Evolutionary conservation across 2,113 vertebrate genomes (phyloP).

Genomic region (Spea multiplicata): DNA sequence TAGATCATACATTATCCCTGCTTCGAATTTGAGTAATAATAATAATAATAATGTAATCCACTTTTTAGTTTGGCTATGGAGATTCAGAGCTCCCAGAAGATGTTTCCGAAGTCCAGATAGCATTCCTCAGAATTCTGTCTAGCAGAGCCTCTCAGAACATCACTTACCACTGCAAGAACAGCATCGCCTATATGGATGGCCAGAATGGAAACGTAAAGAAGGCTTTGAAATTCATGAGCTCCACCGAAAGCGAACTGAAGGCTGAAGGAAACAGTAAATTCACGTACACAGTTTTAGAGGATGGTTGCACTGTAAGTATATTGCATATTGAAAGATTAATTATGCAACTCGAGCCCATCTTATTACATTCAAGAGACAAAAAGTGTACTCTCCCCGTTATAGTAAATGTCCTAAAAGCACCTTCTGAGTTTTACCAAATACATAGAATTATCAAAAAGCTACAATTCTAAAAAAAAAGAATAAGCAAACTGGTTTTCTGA

Average conservation of each 20-base stretch:
- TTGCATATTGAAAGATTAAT: not conserved
- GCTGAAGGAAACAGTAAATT: conserved; percentile 77
- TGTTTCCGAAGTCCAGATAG: conserved; percentile 70
- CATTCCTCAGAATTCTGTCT: conserved; percentile 77
- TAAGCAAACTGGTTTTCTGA: too few species aligned
- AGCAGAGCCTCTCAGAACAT: conserved; percentile 77
- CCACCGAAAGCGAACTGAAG: conserved; percentile 72
- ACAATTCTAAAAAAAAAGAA: too few species aligned
- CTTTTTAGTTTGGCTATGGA: conserved; percentile 72
- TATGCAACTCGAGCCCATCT: too few species aligned
- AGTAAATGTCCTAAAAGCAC: too few species aligned
- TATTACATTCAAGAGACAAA: too few species aligned
- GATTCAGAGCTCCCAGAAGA: conserved; percentile 73
- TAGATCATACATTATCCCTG: too few species aligned
- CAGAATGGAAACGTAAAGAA: conserved; percentile 74
- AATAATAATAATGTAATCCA: not conserved
- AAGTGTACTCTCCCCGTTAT: too few species aligned
- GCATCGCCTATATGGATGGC: conserved; percentile 78
- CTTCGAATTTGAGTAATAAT: not conserved
- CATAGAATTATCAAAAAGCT: too few species aligned
- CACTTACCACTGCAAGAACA: conserved; percentile 80
- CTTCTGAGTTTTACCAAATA: too few species aligned
- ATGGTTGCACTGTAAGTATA: conserved; percentile 75
- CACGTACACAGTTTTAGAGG: conserved; percentile 75
- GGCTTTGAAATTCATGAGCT: conserved; percentile 73